phyloP scores from a whole-genome alignment of 1,140 invertebrate genomes.

The Archivesica marissinica region DNA sequence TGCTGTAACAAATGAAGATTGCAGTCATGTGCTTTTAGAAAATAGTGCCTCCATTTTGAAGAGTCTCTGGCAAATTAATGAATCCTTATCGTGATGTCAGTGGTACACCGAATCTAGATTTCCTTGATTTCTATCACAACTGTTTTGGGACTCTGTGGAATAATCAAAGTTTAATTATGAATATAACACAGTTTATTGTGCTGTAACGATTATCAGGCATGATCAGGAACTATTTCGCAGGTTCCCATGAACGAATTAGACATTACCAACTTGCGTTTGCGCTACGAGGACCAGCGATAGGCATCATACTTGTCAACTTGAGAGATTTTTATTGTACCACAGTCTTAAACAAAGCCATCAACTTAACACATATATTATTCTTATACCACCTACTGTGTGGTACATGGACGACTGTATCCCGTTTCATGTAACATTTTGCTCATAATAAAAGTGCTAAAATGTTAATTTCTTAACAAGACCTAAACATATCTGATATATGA shows the following conservation, averaged over 20 bases:
- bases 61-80: conserved; percentile 41
- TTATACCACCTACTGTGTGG: conserved; percentile 9
- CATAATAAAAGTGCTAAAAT: no score
- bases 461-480: no score
- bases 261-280: conserved; percentile 14
- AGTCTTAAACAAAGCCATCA: conserved; percentile 42
- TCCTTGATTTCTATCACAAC: conserved; percentile 45
- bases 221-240: conserved; percentile 40
- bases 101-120: conserved; percentile 25
- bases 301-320: conserved; percentile 32
- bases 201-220: conserved; percentile 14
- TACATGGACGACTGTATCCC: neutral
- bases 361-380: conserved; percentile 7
- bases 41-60: conserved; percentile 42
- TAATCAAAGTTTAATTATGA: conserved; percentile 42
- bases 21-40: conserved; percentile 19
- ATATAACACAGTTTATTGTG: conserved; percentile 38
- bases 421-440: neutral
- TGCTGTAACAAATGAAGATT: neutral
- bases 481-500: no score
- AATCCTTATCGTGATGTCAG: conserved; percentile 37
- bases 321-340: conserved; percentile 27
- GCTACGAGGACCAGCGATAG: conserved; percentile 3
- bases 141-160: conserved; percentile 16
- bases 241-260: conserved; percentile 49